Evolutionary conservation across 2,113 vertebrate genomes (phyloP), one percentile per base, ranked within the genome.

Genomic region (Ciconia boyciana): DNA sequence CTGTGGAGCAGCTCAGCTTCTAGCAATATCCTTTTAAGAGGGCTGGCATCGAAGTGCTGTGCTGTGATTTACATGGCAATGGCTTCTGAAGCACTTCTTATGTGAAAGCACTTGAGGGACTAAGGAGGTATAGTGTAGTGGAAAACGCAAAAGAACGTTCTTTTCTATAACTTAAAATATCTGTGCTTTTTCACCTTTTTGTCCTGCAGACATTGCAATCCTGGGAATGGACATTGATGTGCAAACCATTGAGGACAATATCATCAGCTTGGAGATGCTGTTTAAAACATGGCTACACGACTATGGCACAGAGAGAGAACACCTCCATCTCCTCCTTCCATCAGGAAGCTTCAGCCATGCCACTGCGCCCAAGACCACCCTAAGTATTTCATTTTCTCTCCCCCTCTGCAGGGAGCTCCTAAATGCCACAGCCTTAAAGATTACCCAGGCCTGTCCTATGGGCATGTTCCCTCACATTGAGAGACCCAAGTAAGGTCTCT

Each of bases 241-340:
- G 87, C 98, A 99, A 96, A 97, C 83, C 20, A 79, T 99, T 87
- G 98, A 99, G 87, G 98, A 98, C 78, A 98, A 98, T 16, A 97
- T 98, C 55, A 83, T 99, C 54, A 98, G 99, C 92, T 83, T 99
- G 96, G 99, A 99, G 95, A 98, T 87, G 52, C 96, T 99, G 87
- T 98, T 99, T 83, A 99, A 99, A 97, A 96, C 97, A 3, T 99
- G 99, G 99, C 98, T 99, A 26, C 99, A 99, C 9, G 98, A 98
- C 78, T 98, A 96, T 17, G 96, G 98, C 39, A 98, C 98, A 13
- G 98, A 99, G 92, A 97, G 93, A 84, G 99, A 99, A 91, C 98
- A 99, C 39, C 97, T 99, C 74, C 99, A 99, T 72, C 99, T 99
- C 72, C 96, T 99, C 89, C 97, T 99, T 92, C 98, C 99, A 41